Evolutionary conservation across 2,113 vertebrate genomes (phyloP), one percentile per base, ranked within the genome.

Genomic region (Hippocampus zosterae): DNA sequence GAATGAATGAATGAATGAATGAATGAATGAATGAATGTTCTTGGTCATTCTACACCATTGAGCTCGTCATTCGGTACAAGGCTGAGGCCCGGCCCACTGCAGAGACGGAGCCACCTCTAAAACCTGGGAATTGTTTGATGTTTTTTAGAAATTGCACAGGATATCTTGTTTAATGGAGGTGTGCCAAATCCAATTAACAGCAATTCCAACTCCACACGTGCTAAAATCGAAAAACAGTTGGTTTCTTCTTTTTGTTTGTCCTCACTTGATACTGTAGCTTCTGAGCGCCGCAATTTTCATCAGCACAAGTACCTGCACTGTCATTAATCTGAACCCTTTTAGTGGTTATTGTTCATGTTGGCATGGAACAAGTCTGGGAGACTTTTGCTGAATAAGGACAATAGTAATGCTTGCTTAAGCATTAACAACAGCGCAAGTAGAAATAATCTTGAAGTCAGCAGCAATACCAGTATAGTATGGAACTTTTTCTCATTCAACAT

Each of bases 331-430:
- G 63, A 44, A 44, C 42, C 42, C 63, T 46, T 65, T 65, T 65
- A 65, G 63, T 46, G 48, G 41, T 65, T 65, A 65, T 46, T 65
- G 63, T 65, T 64, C 46, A 70, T 21, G 15, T 52, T 40, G 15
- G 40, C 72, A 56, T 57, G 48, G 69, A 52, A 37, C 10, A 40
- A 57, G 7, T 52, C 21, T 40, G 23, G 23, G 53, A 52, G 44
- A 52, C 48, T 52, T 52, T 67, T 67, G 65, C 65, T 67, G 65
- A 67, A 67, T n/a, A 52, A 52, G 65, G 65, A 52, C 48, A 67
- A 61, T 53, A n/a, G 41, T 56, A 53, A 61, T 33, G 56, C 70
- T 69, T 55, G 40, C 56, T 46, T 29, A 69, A 63, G 40, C 59
- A 71, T 13, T 41, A 40, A 66, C 42, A 52, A 40, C 16, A 56